Evolutionary conservation across 2,888 invertebrate species (phyloP), one percentile per base, ranked within the genome.

Genomic region (Epirrhoe alternata): DNA sequence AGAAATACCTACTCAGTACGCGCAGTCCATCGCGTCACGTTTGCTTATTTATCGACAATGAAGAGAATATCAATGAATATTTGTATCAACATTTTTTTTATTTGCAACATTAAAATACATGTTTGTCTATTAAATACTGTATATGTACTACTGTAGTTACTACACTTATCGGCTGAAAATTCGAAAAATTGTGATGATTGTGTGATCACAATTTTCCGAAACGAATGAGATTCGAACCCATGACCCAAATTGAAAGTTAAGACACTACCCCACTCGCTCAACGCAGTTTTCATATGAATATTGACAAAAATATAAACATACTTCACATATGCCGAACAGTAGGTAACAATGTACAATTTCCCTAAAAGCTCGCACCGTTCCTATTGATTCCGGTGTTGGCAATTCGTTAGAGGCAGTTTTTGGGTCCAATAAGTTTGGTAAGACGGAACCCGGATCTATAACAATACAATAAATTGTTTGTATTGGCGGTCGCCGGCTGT

Each of bases 391-490:
- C 75, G 73, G 71, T 74, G 75, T 75, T 77, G 75, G 73, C 76
- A 73, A 71, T 76, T 76, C 72, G 71, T 74, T 71, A 70, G 70
- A 66, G 70, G 71, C 71, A 75, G 78, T 78, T 84, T 79, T 77
- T 72, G 78, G 74, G 75, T 67, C 76, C 84, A 83, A 86, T 86
- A 86, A 80, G 80, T 82, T 81, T 76, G 77, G 76, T 73, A 84
- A 82, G 83, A 83, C 81, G 80, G 80, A 75, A 75, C 73, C 75
- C 75, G 78, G 82, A 88, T 87, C 87, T 86, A 87, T 88, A 88
- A 86, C 86, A 85, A 85, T 85, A 86, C 87, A 87, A 90, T 89
- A 90, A 89, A 90, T 89, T 85, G 84, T 78, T 84, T 86, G 85
- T 89, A 87, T 88, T 85, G 85, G 82, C 69, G 72, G 80, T 42